Conservation (phyloP, 2,113 vertebrate species). For the Chunga burmeisteri region DNA sequence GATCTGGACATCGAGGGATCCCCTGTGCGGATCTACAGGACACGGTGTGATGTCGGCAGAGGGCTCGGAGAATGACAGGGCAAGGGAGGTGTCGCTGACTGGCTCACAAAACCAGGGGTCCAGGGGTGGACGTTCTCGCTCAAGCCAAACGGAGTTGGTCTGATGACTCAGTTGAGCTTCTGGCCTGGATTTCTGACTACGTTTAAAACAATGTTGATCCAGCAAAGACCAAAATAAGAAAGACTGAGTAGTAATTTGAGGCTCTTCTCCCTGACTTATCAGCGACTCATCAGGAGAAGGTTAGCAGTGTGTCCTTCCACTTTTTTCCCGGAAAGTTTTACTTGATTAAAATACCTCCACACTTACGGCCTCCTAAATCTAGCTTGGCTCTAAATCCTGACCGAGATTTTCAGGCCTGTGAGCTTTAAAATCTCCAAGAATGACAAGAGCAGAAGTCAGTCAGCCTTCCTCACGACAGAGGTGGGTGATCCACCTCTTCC, state of each 20-base stretch:
- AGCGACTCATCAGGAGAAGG: not conserved
- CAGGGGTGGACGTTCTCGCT: not conserved
- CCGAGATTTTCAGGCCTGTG: not conserved
- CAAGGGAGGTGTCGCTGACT: too few species aligned
- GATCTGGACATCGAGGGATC: not conserved
- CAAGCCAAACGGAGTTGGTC: not conserved
- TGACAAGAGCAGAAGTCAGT: not conserved
- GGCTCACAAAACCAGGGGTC: not conserved
- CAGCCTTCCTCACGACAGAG: not conserved
- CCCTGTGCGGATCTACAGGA: not conserved
- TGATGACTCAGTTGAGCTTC: not conserved
- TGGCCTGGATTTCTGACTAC: not conserved
- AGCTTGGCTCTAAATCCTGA: not conserved
- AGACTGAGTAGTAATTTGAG: not conserved
- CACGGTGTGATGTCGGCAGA: not conserved
- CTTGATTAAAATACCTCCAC: not conserved
- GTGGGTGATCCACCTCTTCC: not conserved
- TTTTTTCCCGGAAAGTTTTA: not conserved
- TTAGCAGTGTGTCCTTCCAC: not conserved
- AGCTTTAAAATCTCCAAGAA: not conserved
- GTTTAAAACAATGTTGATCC: accelerated
- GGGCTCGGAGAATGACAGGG: too few species aligned
- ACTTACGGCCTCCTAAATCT: not conserved
- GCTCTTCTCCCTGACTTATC: not conserved
- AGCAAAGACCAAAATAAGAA: not conserved